Evolutionary conservation across 2,113 vertebrate species (phyloP).

Genomic region (Raja brachyura): DNA sequence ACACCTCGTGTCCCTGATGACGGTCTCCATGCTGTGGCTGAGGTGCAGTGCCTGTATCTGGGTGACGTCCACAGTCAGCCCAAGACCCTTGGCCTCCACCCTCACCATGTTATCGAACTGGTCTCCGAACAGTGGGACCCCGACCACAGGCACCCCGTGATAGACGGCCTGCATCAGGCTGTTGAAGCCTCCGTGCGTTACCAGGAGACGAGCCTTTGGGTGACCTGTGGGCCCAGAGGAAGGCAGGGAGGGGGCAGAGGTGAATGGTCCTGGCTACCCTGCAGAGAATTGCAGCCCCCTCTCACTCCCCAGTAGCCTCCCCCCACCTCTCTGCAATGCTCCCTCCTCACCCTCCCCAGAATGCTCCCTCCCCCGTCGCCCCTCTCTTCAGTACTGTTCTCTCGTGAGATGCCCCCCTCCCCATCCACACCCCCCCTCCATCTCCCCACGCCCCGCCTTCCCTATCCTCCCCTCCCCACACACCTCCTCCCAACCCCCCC

Average conservation of each 20-base stretch:
- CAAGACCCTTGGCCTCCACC: slow-evolving; percentile 53
- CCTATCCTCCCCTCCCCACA: too few relatives aligned
- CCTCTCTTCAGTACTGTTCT: too few relatives aligned
- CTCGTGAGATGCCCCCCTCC: too few relatives aligned
- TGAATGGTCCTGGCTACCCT: neutral
- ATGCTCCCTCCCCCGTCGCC: too few relatives aligned
- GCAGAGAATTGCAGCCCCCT: neutral
- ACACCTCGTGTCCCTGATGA: slow-evolving; percentile 55
- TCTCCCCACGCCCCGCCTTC: too few relatives aligned
- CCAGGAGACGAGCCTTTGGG: slow-evolving; percentile 51
- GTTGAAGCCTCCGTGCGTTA: slow-evolving; percentile 62
- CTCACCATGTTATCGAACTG: slow-evolving; percentile 58
- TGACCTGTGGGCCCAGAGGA: slow-evolving; percentile 48
- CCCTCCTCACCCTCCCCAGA: too few relatives aligned
- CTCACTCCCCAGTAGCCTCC: too few relatives aligned
- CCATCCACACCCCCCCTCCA: too few relatives aligned
- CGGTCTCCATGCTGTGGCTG: slow-evolving; percentile 47
- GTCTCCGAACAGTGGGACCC: slow-evolving; percentile 59
- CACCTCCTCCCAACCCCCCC: too few relatives aligned
- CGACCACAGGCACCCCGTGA: slow-evolving; percentile 59
- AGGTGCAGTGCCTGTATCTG: slow-evolving; percentile 51
- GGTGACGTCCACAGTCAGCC: slow-evolving; percentile 48
- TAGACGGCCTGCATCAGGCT: slow-evolving; percentile 61
- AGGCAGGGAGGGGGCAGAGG: neutral
- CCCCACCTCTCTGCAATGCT: too few relatives aligned